Evolutionary conservation across 1,140 invertebrate genomes (phyloP).

Genomic region (Trachelipus rathkii): DNA sequence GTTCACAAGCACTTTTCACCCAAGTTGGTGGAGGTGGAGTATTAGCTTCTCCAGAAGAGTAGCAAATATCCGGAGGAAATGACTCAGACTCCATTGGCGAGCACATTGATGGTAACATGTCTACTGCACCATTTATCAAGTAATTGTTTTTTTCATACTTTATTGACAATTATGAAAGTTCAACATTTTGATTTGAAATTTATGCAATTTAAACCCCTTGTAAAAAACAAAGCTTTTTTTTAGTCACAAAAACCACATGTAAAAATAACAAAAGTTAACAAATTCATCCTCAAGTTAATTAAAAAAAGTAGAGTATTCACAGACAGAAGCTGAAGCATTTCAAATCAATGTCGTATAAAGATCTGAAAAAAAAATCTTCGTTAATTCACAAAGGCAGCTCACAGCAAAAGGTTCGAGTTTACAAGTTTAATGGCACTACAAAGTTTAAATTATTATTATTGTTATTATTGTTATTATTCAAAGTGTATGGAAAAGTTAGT

Average conservation of each 20-base stretch:
- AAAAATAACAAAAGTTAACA: neutral
- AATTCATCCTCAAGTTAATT: slow-evolving; percentile 1
- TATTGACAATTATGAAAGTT: too few relatives aligned
- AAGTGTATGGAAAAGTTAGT: too few relatives aligned
- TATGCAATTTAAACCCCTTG: too few relatives aligned
- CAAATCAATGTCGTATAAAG: neutral
- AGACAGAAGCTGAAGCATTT: slow-evolving; percentile 12
- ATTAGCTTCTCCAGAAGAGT: neutral
- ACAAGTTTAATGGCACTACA: too few relatives aligned
- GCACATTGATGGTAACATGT: neutral
- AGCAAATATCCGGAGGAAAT: neutral
- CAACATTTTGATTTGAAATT: too few relatives aligned
- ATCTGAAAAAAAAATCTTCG: neutral
- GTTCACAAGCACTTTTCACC: neutral
- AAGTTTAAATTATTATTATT: too few relatives aligned
- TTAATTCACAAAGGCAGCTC: neutral
- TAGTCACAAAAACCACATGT: neutral
- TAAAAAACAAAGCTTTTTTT: too few relatives aligned
- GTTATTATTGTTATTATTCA: too few relatives aligned
- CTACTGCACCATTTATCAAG: too few relatives aligned
- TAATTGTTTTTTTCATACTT: too few relatives aligned
- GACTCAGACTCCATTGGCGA: neutral
- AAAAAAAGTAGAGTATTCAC: neutral
- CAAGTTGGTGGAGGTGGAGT: neutral
- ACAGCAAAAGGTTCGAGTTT: too few relatives aligned